Base-by-base conservation (phyloP, 2,113 vertebrate genomes). In the Platichthys stellatus region DNA sequence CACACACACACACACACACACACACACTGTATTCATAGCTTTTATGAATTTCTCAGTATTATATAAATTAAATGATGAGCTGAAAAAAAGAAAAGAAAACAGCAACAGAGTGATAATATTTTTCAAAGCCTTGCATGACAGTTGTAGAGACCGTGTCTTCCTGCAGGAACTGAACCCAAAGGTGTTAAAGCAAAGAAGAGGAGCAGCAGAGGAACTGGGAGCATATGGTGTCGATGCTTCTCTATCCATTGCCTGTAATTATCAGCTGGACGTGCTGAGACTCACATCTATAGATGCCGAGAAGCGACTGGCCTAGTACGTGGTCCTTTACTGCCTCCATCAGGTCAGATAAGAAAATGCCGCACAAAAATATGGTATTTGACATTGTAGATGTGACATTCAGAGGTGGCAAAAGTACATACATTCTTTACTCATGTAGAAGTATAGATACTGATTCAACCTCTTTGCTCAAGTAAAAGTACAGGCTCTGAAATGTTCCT, bases 211-310 rank as follows among this genome's bases (percentile, higher is more conserved):
- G 24, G 76, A 63, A 64, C 9, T 6, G 1, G 56, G 38, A 65
- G 61, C 78, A 75, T 38, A 26, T 78, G 66, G 51, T 72, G 74
- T 95, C 95, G 95, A 95, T 96, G 92, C 92, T 82, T 93, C 58
- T 24, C 35, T 95, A 96, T 96, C 95, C 96, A 96, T 95, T 94
- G 93, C 92, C 76, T 95, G 90, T 96, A 96, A 96, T 96, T 94
- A 93, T 92, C 91, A 88, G 91, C 89, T 92, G 91, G 93, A 95
- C 92, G 87, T 92, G 91, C 90, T 88, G 86, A 94, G 84, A 88
- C 84, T 18, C 72, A 77, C 81, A 69, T 68, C 75, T 75, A 54
- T 51, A 60, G 47, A 3, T 59, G 38, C 74, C 14, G 54, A 28
- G 17, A 3, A 12, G 11, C 2, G 47, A 60, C 14, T 1, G 40